Evolutionary conservation across 2,888 invertebrate species (phyloP), one percentile per base, ranked within the genome.

Genomic region (Ferrisia virgata): DNA sequence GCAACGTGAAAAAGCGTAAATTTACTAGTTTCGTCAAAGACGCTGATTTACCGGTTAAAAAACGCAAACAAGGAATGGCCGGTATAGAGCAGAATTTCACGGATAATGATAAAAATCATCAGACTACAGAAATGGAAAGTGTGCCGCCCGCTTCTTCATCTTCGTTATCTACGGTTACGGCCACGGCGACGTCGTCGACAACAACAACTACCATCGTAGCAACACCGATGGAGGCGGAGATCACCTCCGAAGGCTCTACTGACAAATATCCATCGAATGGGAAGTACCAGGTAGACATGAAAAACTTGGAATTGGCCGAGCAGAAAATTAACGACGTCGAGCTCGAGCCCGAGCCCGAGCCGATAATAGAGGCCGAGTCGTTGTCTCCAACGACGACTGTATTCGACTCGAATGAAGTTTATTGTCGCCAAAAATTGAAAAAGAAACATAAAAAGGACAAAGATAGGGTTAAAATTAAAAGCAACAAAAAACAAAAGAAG

Each of bases 381-480:
- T n/a, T 22, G 69, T 4, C 69, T 69, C 11, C 69, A 22, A 2
- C 69, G 22, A 4, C 33, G 13, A 31, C 15, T 1, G 47, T 22
- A 15, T 39, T 15, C 2, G 43, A 22, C 25, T 9, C 39, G 4
- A 39, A 33, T 36, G 13, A 39, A 0, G 18, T 39, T 11, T 6
- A 79, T 39, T n/a, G 15, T 31, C 33, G 43, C 13, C 39, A 47
- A 39, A 82, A 64, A 25, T 0, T 6, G 2, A 82, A 82, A 15
- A 82, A 82, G 22, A 82, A 82, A 22, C 36, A 58, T 22, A 82
- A 82, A 82, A 82, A 82, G 36, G 82, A 82, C 18, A 82, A 82
- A 64, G 28, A 36, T 33, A 64, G 58, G 28, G 22, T 36, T 3
- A 82, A 82, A 53, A 31, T 22, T 18, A 64, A 64, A 25, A 31